phyloP scores from a whole-genome alignment of 2,113 vertebrate genomes.

The Chaetorhynchus papuensis region DNA sequence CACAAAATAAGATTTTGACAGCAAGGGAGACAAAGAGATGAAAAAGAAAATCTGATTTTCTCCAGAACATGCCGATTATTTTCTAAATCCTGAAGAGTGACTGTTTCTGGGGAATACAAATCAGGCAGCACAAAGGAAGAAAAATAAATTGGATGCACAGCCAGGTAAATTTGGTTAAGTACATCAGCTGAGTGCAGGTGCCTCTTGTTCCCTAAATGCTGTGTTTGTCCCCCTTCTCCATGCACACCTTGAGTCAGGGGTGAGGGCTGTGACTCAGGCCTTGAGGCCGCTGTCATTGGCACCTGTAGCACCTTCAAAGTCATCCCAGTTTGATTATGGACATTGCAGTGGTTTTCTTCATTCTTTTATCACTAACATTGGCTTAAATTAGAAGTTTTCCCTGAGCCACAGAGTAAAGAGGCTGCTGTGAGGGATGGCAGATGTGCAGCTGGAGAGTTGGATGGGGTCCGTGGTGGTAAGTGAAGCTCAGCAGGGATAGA shows the following conservation, averaged over 20 bases:
- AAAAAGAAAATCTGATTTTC: not conserved
- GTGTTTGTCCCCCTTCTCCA: too few species aligned
- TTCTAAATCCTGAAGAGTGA: not conserved
- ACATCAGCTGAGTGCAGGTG: not conserved
- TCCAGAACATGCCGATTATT: not conserved
- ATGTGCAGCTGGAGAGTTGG: not conserved
- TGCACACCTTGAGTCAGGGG: not conserved
- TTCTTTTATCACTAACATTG: not conserved
- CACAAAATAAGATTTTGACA: constrained; percentile 12
- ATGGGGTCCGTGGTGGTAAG: not conserved
- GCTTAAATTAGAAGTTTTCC: not conserved
- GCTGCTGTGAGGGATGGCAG: not conserved
- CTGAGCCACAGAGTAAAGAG: not conserved
- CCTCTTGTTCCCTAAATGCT: not conserved
- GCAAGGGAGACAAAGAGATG: not conserved
- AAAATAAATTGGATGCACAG: not conserved
- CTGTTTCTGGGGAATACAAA: not conserved
- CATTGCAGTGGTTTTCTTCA: not conserved
- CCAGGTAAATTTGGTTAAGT: not conserved
- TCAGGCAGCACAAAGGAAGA: not conserved
- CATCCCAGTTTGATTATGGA: not conserved
- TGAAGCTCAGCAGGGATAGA: not conserved
- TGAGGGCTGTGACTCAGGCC: not conserved
- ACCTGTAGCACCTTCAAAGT: not conserved
- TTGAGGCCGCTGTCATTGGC: not conserved